These are phyloP conservation scores for Neopelma chrysocephalum DNA, from an alignment of 2,797 vertebrate species.

Conservation along the genomic window DNA sequence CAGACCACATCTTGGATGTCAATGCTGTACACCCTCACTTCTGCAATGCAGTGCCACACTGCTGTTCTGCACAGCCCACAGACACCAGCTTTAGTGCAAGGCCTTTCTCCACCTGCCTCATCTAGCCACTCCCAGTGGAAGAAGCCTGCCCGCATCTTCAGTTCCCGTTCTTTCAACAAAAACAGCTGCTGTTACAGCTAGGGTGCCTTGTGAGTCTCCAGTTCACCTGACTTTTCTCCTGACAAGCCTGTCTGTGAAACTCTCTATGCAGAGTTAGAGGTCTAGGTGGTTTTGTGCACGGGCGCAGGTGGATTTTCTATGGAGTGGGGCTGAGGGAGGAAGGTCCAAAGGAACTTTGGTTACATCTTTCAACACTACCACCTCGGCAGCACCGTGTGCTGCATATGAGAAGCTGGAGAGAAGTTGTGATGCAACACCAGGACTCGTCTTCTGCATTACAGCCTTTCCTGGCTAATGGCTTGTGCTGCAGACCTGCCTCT, in stretches of 20 bases:
- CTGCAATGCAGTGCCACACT: background rate
- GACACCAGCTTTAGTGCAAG: background rate
- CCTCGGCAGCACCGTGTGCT: background rate
- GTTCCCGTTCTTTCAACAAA: background rate
- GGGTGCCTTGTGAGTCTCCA: background rate
- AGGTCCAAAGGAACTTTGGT: background rate
- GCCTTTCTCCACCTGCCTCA: background rate
- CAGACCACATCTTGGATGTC: background rate
- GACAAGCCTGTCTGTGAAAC: background rate
- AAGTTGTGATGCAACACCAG: background rate
- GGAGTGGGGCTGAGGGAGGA: background rate
- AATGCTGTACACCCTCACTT: background rate
- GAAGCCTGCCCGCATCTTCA: rapidly evolving
- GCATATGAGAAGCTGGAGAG: background rate
- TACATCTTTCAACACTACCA: background rate
- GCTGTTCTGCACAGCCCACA: background rate
- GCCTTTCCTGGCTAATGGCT: background rate
- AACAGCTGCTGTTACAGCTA: background rate
- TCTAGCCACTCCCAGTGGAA: background rate
- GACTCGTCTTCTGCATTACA: background rate
- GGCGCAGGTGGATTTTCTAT: background rate
- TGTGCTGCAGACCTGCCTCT: background rate
- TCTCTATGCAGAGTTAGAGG: background rate
- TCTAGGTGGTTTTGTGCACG: background rate
- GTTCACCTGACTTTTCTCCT: background rate